Base-by-base conservation (phyloP, 2,797 vertebrate species). In the Poecile montanus region DNA sequence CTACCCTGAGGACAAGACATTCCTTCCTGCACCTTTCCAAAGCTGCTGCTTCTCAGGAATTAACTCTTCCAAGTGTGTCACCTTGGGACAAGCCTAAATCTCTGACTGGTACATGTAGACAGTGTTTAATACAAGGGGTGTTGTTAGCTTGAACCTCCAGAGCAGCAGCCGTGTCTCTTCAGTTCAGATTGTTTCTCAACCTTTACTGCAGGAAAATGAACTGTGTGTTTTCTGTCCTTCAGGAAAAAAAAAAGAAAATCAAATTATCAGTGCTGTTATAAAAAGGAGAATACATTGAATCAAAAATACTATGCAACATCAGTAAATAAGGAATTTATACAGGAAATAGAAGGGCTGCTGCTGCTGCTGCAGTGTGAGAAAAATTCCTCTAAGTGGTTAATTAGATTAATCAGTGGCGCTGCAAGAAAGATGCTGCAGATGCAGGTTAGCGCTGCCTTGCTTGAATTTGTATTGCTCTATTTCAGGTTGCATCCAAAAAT, bases 401-500 rank as follows among this genome's bases (percentile, higher is more conserved):
- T 96, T 74, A 92, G 76, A 94, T 96, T 96, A 94, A 96, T 92
- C 15, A 10, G 85, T 25, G 18, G 72, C 1, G 4, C 72, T 94
- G 91, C 82, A 90, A 89, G 87, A 94, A 93, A 79, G 87, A 90
- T 85, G 87, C 95, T 94, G 89, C 94, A 95, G 91, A 93, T 94
- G 89, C 96, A 96, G 96, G 94, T 93, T 96, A 92, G 79, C 57
- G 30, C 85, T 93, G 91, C 93, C 87, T 91, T 86, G 68, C 79
- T 93, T 80, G 84, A 79, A 88, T 96, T 91, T 40, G 8, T 85
- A 61, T 80, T 82, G 70, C 84, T 94, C 65, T 92, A 36, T 93
- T 96, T 95, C 90, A 90, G 87, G 73, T 85, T 87, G 91, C 92
- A 88, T 91, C 96, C 93, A 88, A 91, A 97, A 96, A 96, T 94